Base-by-base conservation (phyloP, 2,113 vertebrate genomes). In the Cathartes aura region DNA sequence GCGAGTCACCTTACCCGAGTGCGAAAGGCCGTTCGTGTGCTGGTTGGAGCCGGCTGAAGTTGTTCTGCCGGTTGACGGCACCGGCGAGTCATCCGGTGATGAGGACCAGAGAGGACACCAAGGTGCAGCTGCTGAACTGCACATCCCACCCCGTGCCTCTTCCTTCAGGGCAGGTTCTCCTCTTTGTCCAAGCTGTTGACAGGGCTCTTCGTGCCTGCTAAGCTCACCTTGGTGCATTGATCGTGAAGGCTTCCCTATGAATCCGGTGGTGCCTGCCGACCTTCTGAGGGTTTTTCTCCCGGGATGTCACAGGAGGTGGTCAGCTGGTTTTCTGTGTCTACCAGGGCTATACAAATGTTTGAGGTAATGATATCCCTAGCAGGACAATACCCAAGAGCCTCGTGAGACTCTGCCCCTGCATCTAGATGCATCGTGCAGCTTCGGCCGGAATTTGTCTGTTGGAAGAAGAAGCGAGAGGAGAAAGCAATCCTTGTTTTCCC, bases 81-180 rank as follows among this genome's bases (percentile, higher is more conserved):
- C 83, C 36, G 18, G 70, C 6, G 14, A 48, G 64, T 55, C 40
- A 24, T 24, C 59, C 8, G 27, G 60, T 18, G 50, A 20, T 53
- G 73, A 38, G 30, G 42, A 27, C 23, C 30, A 5, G 62, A 27
- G 43, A 47, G 72, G 73, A 76, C 53, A 30, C 55, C 38, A 12
- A 58, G 32, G 50, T 64, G 55, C 34, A 12, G 27, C 8, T 24
- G 52, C 22, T n/a, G 21, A 30, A 3, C 23, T 30, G 48, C 7
- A 1, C 70, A 38, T 50, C 43, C 62, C 4, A 5, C 23, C 59
- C 26, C 1, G 0, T 12, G 12, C 8, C 55, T 27, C 56, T 14
- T 30, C 60, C 40, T 11, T 29, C 63, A 5, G 63, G 58, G 15
- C 45, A 14, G 62, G 79, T 23, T 47, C 62, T 47, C 16, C 24